These are phyloP conservation scores for Thelaira solivaga DNA, from an alignment of 2,888 invertebrate species.

Conservation along the genomic window DNA sequence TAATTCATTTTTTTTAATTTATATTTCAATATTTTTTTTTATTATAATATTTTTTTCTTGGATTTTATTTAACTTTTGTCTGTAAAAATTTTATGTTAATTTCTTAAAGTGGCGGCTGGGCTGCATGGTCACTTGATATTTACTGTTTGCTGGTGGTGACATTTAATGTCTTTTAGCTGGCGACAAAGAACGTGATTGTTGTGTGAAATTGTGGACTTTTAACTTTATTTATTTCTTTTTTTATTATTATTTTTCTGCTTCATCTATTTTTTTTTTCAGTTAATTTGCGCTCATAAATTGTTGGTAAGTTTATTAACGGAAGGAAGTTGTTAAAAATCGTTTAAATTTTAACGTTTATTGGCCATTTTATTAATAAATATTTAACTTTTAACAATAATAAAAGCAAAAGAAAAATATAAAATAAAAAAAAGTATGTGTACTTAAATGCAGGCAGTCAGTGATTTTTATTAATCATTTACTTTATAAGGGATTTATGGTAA, in stretches of 20 bases:
- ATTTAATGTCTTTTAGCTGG: neutral
- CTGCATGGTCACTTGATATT: constrained; percentile 8
- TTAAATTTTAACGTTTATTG: constrained; percentile 50
- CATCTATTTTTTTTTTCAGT: neutral
- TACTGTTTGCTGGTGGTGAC: neutral
- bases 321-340: constrained; percentile 55
- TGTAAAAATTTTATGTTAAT: neutral
- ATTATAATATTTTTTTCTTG: neutral
- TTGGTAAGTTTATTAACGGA: constrained; percentile 32
- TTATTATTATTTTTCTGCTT: neutral
- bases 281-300: constrained; percentile 23
- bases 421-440: too few relatives aligned
- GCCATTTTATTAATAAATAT: constrained; percentile 30
- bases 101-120: neutral
- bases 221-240: neutral
- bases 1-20: too few relatives aligned
- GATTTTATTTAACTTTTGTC: neutral
- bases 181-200: constrained; percentile 51
- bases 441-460: too few relatives aligned
- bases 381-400: neutral
- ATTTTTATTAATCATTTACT: too few relatives aligned
- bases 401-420: neutral
- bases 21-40: neutral
- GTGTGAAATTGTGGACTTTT: too few relatives aligned
- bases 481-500: too few relatives aligned